Conservation (phyloP, 2,888 invertebrate species). For the Saturnia pavonia region DNA sequence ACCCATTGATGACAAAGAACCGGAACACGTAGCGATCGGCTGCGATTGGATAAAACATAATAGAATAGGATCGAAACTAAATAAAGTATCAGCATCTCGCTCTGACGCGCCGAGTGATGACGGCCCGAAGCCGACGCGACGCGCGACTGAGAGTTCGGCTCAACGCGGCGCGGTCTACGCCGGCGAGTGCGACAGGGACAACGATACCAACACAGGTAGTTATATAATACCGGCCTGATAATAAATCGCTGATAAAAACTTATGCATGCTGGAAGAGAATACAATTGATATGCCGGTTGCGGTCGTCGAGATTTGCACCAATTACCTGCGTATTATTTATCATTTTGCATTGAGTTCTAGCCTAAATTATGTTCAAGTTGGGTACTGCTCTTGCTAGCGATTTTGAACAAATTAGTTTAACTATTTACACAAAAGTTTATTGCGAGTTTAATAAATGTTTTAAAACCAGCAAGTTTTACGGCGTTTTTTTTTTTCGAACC, state of each 20-base stretch:
- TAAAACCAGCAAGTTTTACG: no score
- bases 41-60: constrained; percentile 83
- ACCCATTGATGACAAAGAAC: constrained; percentile 88
- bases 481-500: no score
- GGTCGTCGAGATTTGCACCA: neutral
- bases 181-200: constrained; percentile 54
- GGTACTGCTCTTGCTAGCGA: neutral
- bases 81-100: constrained; percentile 64
- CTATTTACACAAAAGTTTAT: neutral
- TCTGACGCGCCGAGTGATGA: constrained; percentile 38
- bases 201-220: constrained; percentile 53
- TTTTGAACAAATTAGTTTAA: neutral
- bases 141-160: constrained; percentile 20
- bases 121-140: constrained; percentile 22
- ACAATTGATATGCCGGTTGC: constrained; percentile 1
- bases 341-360: neutral
- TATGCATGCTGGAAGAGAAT: constrained; percentile 47
- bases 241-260: constrained; percentile 78
- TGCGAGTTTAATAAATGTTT: neutral
- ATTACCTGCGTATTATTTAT: neutral
- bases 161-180: constrained; percentile 29
- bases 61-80: constrained; percentile 79
- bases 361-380: neutral
- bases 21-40: constrained; percentile 82
- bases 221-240: constrained; percentile 76